Evolutionary conservation across 2,113 vertebrate species (phyloP).

Genomic region (Eudyptes chrysolophus): DNA sequence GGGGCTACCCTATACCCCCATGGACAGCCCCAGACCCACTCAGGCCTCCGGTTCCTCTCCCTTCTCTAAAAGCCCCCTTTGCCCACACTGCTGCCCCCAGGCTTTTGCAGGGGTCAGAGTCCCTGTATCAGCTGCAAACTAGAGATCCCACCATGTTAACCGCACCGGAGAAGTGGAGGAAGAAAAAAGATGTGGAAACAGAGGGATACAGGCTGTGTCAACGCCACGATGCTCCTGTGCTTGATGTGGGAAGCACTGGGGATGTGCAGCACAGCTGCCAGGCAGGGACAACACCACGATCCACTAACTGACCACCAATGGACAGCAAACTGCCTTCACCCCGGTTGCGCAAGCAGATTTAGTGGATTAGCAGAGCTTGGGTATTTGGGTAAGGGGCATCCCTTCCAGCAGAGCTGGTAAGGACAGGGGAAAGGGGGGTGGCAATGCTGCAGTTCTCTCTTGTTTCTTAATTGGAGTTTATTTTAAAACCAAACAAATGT

Average conservation of each 20-base stretch:
- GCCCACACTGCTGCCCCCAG: neutral
- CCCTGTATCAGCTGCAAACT: neutral
- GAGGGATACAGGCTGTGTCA: neutral
- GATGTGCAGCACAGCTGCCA: neutral
- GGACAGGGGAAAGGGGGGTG: neutral
- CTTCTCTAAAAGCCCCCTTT: neutral
- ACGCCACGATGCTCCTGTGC: neutral
- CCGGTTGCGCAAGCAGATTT: fast-evolving
- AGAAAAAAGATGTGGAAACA: neutral
- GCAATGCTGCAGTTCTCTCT: neutral
- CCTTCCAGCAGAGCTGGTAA: neutral
- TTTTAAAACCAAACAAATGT: neutral
- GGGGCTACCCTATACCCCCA: too few relatives aligned
- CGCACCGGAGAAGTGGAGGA: fast-evolving
- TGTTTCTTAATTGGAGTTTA: neutral
- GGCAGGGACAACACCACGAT: fast-evolving
- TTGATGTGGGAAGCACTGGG: fast-evolving
- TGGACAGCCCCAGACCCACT: neutral
- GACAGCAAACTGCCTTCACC: neutral
- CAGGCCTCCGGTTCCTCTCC: neutral
- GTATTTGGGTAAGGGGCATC: neutral
- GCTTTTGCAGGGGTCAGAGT: neutral
- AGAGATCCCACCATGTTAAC: neutral
- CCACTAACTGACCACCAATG: fast-evolving
- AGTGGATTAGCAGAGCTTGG: neutral